These are phyloP conservation scores for Henricia sp. DNA, from an alignment of 53 echinoderm and acorn worm genomes.

Conservation along the genomic window DNA sequence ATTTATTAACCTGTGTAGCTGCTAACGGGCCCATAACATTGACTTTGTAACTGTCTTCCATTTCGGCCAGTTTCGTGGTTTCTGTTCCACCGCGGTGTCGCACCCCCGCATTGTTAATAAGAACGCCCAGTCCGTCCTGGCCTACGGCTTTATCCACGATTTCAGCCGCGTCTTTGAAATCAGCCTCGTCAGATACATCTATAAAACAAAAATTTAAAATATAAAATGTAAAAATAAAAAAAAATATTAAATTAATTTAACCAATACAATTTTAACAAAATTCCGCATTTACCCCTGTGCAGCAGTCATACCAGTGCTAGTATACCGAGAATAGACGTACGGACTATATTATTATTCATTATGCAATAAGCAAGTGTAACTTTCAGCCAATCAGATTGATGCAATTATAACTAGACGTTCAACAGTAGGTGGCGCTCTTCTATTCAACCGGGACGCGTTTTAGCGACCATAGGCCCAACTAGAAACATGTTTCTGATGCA, in stretches of 20 bases:
- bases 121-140: slow-evolving; percentile 55
- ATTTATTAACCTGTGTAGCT: slow-evolving; percentile 66
- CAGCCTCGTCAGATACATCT: slow-evolving; percentile 67
- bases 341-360: no score
- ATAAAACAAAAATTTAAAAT: neutral
- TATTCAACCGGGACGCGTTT: no score
- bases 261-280: no score
- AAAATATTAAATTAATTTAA: neutral
- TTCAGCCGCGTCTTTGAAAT: slow-evolving; percentile 57
- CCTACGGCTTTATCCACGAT: slow-evolving; percentile 44
- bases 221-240: neutral
- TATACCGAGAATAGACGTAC: no score
- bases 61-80: slow-evolving; percentile 4
- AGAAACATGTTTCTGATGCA: no score
- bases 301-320: no score
- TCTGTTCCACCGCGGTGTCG: slow-evolving; percentile 22
- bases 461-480: no score
- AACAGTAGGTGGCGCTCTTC: no score
- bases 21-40: slow-evolving; percentile 51
- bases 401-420: no score
- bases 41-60: slow-evolving; percentile 47
- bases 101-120: slow-evolving; percentile 79
- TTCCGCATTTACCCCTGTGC: no score
- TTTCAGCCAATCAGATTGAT: no score
- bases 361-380: no score